Evolutionary conservation across 2,797 vertebrate species (phyloP).

Genomic region (Pangasius macronema): DNA sequence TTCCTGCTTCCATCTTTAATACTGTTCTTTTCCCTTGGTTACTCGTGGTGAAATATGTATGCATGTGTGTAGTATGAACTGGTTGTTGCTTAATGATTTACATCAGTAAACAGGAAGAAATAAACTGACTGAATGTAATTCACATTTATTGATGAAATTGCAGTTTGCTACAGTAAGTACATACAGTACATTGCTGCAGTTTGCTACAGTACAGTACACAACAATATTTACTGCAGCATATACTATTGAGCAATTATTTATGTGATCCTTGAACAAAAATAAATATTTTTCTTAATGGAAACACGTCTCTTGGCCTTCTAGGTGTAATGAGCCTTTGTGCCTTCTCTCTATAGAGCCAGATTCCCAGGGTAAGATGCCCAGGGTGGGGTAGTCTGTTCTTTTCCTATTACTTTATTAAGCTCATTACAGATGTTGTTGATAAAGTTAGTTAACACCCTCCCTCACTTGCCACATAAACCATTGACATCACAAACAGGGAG

Average conservation of each 20-base stretch:
- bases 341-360: background rate
- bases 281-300: background rate
- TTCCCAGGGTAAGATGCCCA: background rate
- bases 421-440: background rate
- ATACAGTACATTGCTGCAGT: background rate
- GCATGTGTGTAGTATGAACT: background rate
- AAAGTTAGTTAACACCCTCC: background rate
- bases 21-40: background rate
- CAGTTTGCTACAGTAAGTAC: background rate
- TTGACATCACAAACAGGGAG: background rate
- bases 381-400: background rate
- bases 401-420: background rate
- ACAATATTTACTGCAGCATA: background rate
- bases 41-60: no score
- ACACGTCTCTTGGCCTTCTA: background rate
- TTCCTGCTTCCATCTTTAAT: background rate
- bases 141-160: background rate
- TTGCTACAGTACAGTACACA: no score
- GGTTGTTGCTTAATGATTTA: background rate
- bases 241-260: no score
- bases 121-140: background rate
- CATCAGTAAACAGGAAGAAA: background rate
- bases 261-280: no score
- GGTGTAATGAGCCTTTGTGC: background rate
- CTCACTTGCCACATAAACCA: background rate